phyloP scores from a whole-genome alignment of 2,113 vertebrate genomes.

The Athene cunicularia region DNA sequence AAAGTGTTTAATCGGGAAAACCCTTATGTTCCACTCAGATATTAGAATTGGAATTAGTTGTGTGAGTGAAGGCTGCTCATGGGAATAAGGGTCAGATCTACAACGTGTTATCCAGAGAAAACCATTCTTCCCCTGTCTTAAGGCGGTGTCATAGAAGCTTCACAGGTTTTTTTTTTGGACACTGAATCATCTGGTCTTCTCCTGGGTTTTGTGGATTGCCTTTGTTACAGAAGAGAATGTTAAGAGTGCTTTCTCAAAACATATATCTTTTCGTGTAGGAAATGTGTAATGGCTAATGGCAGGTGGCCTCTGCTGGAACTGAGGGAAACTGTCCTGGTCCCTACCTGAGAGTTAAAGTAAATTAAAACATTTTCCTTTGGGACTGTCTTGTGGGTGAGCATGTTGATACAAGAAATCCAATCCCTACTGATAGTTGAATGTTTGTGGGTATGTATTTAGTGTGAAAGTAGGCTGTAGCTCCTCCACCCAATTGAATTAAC shows the following conservation, averaged over 20 bases:
- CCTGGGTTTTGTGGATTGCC: not conserved
- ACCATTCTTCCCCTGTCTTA: not conserved
- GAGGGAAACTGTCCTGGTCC: not conserved
- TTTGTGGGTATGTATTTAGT: not conserved
- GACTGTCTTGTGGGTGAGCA: not conserved
- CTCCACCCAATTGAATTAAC: not conserved
- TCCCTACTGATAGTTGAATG: not conserved
- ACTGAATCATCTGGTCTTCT: not conserved
- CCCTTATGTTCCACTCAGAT: not conserved
- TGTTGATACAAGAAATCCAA: not conserved
- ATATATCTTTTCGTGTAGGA: not conserved
- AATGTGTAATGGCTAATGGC: not conserved
- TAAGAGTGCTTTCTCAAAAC: not conserved
- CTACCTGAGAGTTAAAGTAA: not conserved
- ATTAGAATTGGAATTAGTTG: not conserved
- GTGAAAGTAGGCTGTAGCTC: not conserved
- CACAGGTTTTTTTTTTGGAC: not conserved
- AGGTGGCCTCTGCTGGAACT: not conserved
- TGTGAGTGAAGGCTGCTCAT: not conserved
- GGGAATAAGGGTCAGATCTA: not conserved
- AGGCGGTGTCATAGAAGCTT: not conserved
- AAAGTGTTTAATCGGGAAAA: not conserved
- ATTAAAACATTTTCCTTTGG: not conserved
- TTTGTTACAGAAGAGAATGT: not conserved
- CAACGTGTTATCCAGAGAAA: not conserved